Evolutionary conservation across 92 coral and sea anemone species (phyloP).

Genomic region (Porites evermanni): DNA sequence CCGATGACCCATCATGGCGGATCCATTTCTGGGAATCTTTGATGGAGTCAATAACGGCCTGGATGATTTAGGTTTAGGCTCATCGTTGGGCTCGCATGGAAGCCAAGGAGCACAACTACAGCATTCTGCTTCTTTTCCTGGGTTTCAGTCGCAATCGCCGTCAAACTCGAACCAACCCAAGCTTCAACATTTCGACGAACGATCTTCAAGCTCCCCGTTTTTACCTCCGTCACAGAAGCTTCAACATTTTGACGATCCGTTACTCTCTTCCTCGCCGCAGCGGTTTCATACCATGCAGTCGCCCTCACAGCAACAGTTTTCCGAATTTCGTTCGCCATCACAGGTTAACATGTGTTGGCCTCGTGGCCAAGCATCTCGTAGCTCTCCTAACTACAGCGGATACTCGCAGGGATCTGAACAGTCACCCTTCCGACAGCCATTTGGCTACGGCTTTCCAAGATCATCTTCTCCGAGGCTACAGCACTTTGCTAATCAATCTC

Average conservation of each 20-base stretch:
- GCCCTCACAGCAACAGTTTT: constrained; percentile 78
- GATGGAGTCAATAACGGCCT: constrained; percentile 81
- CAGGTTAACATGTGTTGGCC: constrained; percentile 87
- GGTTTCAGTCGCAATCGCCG: constrained; percentile 76
- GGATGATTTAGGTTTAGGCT: constrained; percentile 81
- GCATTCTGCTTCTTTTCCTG: constrained; percentile 77
- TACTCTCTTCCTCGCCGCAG: constrained; percentile 88
- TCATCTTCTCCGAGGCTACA: constrained; percentile 91
- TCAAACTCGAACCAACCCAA: constrained; percentile 75
- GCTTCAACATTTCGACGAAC: constrained; percentile 88
- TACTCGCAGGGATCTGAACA: constrained; percentile 71
- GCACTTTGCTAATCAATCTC: constrained; percentile 79
- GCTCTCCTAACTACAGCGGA: constrained; percentile 55
- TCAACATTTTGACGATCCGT: constrained; percentile 94
- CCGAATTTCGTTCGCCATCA: constrained; percentile 84
- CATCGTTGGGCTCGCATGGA: constrained; percentile 73
- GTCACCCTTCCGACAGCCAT: constrained; percentile 79
- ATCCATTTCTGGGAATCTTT: constrained; percentile 90
- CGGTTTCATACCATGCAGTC: constrained; percentile 79
- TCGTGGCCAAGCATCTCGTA: constrained; percentile 74
- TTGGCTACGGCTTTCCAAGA: constrained; percentile 85
- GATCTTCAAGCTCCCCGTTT: constrained; percentile 70
- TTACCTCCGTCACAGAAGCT: constrained; percentile 90
- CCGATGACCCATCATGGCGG: constrained; percentile 81
- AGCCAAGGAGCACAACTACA: constrained; percentile 84